Conservation (phyloP, 2,797 vertebrate species). For the Emys orbicularis region DNA sequence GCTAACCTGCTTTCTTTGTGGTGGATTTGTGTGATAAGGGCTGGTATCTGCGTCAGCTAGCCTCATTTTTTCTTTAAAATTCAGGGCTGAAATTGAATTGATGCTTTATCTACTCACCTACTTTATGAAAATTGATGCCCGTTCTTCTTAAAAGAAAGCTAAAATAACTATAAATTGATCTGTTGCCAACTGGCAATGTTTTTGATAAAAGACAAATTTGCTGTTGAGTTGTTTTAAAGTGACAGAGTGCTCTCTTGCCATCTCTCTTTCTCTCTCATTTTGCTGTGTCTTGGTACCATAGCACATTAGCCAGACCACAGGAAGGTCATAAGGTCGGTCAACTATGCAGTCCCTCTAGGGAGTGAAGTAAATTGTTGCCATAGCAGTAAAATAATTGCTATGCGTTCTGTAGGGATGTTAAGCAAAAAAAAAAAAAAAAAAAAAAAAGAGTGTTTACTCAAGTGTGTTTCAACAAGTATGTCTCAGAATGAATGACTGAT, state of each 20-base stretch:
- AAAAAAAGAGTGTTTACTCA: neutral
- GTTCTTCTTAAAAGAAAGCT: constrained; percentile 52
- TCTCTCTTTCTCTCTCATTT: constrained; percentile 23
- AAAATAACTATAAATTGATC: constrained; percentile 45
- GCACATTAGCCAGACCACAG: constrained; percentile 45
- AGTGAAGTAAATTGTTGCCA: neutral
- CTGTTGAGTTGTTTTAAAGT: constrained; percentile 41
- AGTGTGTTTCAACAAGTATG: neutral
- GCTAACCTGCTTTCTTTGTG: neutral
- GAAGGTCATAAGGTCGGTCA: constrained; percentile 42
- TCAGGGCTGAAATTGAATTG: constrained; percentile 57
- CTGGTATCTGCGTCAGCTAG: constrained; percentile 16
- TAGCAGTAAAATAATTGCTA: neutral
- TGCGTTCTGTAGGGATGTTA: accelerated
- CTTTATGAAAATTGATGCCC: constrained; percentile 48
- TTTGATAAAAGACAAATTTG: constrained; percentile 63
- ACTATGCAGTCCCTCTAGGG: neutral
- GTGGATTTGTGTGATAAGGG: neutral
- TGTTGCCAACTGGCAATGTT: constrained; percentile 45
- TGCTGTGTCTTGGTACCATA: neutral
- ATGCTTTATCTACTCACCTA: constrained; percentile 54
- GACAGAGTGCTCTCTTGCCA: neutral
- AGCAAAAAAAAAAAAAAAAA: neutral
- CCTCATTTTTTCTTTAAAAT: constrained; percentile 56
- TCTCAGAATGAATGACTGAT: neutral